Evolutionary conservation across 1,140 invertebrate species (phyloP), one percentile per base, ranked within the genome.

Genomic region (Frieseomelitta varia): DNA sequence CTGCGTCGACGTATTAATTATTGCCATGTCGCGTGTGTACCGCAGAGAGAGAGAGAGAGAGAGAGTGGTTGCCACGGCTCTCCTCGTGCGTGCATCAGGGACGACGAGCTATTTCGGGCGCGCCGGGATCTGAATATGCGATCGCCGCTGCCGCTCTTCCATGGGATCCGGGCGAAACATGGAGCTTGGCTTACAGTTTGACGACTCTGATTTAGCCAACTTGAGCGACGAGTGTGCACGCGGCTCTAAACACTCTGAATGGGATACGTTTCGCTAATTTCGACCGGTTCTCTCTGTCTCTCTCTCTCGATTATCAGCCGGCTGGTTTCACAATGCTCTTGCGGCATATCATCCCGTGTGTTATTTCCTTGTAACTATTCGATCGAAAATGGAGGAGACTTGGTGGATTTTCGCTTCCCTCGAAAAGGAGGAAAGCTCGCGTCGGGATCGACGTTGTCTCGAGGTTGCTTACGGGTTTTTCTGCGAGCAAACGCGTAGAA

Each of bases 1-100:
- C 24, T 61, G 19, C 77, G 79, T 71, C 80, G 67, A 77, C 73
- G 80, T 82, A 83, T 83, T 82, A 85, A 85, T 85, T 85, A 82
- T 85, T 69, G 67, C 53, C 75, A 67, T 56, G 75, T 79, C 55
- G 65, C 67, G 55, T 55, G 55, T 83, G 47, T 71, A 79, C 34
- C 56, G 74, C 34, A 4, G 34, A 61, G 74, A 75, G 74, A 30
- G 30, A 30, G 74, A 27, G 56, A 4, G 34, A 61, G 74, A 75
- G 74, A 30, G 30, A 30, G 74, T 47, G 56, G 6, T 67, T 51
- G 61, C 39, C 63, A 78, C 68, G 69, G 17, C 12, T 63, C n/a
- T 74, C 34, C n/a, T 14, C 61, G 69, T n/a, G 63, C 24, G 17
- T 34, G 73, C 34, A 47, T 21, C 61, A 53, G 72, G 30, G 63